phyloP scores from a whole-genome alignment of 2,113 vertebrate genomes.

The Ictalurus furcatus region DNA sequence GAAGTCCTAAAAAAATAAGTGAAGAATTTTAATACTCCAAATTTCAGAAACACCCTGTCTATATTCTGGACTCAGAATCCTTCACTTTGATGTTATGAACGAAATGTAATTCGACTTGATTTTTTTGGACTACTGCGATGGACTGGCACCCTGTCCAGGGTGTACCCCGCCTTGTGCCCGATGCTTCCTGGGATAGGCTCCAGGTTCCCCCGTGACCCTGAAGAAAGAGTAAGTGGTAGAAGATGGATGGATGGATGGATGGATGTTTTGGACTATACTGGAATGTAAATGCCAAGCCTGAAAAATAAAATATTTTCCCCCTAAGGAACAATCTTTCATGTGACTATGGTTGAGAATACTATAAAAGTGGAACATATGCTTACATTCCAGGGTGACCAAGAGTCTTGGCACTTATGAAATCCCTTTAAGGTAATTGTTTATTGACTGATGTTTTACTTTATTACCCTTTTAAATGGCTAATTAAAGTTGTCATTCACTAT shows the following conservation, averaged over 20 bases:
- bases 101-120: slow-evolving; percentile 16
- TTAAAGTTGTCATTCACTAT: not conserved
- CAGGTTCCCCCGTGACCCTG: no score
- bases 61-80: slow-evolving; percentile 23
- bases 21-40: not conserved
- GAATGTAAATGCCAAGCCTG: slow-evolving; percentile 20
- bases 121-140: not conserved
- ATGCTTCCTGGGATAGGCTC: no score
- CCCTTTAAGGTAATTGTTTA: not conserved
- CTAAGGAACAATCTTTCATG: not conserved
- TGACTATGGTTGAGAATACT: not conserved
- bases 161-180: no score
- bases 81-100: slow-evolving; percentile 2
- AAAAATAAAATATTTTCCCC: not conserved
- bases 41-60: slow-evolving; percentile 6
- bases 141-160: no score
- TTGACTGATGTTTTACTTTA: slow-evolving; percentile 16
- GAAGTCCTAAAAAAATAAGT: not conserved
- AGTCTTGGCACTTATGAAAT: not conserved
- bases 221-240: no score
- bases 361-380: slow-evolving; percentile 4
- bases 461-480: not conserved
- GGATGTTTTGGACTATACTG: not conserved
- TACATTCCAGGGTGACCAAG: not conserved
- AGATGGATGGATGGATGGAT: no score